Evolutionary conservation across 2,888 invertebrate species (phyloP).

Genomic region (Hylaea fasciaria): DNA sequence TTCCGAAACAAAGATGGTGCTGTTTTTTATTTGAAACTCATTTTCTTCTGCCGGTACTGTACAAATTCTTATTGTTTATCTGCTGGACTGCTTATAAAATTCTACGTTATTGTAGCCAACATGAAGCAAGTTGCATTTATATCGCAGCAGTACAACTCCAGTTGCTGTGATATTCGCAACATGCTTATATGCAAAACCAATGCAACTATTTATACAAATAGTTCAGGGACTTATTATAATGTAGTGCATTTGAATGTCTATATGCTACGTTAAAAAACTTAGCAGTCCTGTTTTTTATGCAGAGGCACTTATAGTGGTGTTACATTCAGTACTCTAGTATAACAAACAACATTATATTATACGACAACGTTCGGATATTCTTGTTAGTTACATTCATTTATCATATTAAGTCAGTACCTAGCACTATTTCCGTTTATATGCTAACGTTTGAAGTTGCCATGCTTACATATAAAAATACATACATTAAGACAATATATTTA

Average conservation of each 20-base stretch:
- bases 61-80: background rate
- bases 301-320: constrained; percentile 33
- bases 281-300: constrained; percentile 13
- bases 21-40: background rate
- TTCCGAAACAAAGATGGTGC: background rate
- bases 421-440: background rate
- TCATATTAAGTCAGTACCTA: constrained; percentile 1
- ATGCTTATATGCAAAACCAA: constrained; percentile 5
- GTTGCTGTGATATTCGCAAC: constrained; percentile 49
- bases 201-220: constrained; percentile 12
- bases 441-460: constrained; percentile 21
- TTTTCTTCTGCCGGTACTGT: background rate
- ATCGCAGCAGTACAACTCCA: constrained; percentile 67
- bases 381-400: background rate
- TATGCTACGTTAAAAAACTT: background rate
- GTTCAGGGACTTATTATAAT: constrained; percentile 35
- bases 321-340: constrained; percentile 1
- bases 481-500: constrained; percentile 45
- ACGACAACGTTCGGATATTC: too few species aligned
- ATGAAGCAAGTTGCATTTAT: constrained; percentile 22
- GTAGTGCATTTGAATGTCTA: constrained; percentile 1
- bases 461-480: constrained; percentile 48
- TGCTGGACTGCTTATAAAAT: constrained; percentile 13
- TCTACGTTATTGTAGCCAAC: constrained; percentile 2
- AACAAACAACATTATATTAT: too few species aligned